Base-by-base conservation (phyloP, 2,888 invertebrate species). In the Tipula confusa region DNA sequence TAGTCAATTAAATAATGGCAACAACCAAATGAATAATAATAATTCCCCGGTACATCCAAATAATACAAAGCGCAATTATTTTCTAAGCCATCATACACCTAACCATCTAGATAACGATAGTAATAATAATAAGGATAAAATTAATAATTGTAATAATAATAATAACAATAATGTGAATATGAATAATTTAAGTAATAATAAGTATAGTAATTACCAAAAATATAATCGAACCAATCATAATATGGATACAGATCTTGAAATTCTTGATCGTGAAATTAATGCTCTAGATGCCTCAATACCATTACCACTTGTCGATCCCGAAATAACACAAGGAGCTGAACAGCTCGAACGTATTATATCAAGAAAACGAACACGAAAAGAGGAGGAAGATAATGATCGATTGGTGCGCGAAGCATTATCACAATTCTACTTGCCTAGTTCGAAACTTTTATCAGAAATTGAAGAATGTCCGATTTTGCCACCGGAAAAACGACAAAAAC, bases 391-490 rank as follows among this genome's bases (percentile, higher is more conserved):
- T 86, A 93, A 93, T 86, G 93, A 93, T 87, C 92, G 93, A 83
- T 91, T 93, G 87, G 92, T 93, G 80, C 93, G 93, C 86, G 94
- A 93, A 86, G 93, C 94, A 4, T 91, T 94, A 84, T 93, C 93
- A 84, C 93, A 94, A 87, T 93, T 94, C 87, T 94, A 93, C 87
- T 92, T 94, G 85, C 93, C 94, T 11, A 93, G 93, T 0, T 93
- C 94, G 31, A 90, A 93, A 84, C 90, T 94, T 87, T 90, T 94
- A 84, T 93, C 94, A 33, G 92, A 92, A 84, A 93, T 93, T 84
- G 93, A 93, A 87, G 93, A 93, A 85, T 93, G 92, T 85, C 89
- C 89, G 0, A 84, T 89, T 18, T 81, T 86, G 90, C 29, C 80
- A 9, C 79, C 83, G 2, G 36, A 79, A 0, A 83, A 81, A 86